Base-by-base conservation (phyloP, 2,888 invertebrate genomes). In the Nineta flava region DNA sequence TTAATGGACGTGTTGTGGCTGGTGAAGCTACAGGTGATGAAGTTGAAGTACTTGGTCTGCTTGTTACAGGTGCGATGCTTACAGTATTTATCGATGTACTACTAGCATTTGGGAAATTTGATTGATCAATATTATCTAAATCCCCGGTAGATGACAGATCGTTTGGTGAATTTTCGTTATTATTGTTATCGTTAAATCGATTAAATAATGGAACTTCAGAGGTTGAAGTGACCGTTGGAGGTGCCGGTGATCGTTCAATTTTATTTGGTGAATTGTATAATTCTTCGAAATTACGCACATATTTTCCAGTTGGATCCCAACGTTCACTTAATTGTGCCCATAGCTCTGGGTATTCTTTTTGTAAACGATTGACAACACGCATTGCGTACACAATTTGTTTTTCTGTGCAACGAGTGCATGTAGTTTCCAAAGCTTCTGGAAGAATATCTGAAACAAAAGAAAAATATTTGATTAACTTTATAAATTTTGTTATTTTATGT, bases 221-320 rank as follows among this genome's bases (percentile, higher is more conserved):
- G 7, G 16, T 26, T 5, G 26, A 7, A 26, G 26, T 26, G 9
- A 10, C 26, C 12, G 19, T 26, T 17, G 26, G 13, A 7, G 44
- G 44, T 5, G 26, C 13, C 3, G 44, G 44, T 9, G 44, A 26
- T n/a, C 26, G 19, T 19, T 44, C 21, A 2, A 44, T 34, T 26
- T 40, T n/a, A 45, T 45, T 49, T 9, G 16, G 34, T 9, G 47
- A 13, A 40, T 48, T 50, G 52, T 60, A 58, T 3, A 63, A 57
- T 48, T 63, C 59, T 50, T 72, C 69, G 48, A 69, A 73, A 46
- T 66, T 65, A 45, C 64, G 68, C 55, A 73, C 66, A 58, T 71
- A 73, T 53, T 79, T 76, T 0, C 81, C 82, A 1, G 77, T 75
- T 2, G 84, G 83, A 61, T 86, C 86, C 75, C 82, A 85, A 51